Conservation (phyloP, 2,797 vertebrate genomes). For the Microchirus variegatus region DNA sequence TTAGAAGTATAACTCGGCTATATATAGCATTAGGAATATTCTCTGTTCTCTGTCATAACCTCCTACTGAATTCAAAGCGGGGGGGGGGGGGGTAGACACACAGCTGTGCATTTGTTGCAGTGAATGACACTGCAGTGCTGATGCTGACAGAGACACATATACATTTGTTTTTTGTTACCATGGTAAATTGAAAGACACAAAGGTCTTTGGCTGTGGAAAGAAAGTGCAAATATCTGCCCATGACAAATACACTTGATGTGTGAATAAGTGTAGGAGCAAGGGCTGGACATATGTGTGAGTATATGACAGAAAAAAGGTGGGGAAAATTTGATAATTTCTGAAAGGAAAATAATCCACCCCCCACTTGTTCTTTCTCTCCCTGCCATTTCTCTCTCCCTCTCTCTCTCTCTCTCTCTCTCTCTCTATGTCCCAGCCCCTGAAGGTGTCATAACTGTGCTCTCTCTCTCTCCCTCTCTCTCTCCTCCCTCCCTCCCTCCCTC, state of each 20-base stretch:
- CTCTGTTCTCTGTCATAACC: conserved; percentile 9
- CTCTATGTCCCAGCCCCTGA: conserved; percentile 83
- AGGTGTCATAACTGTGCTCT: conserved; percentile 86
- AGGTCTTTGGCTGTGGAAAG: conserved; percentile 59
- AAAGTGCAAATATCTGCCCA: conserved; percentile 49
- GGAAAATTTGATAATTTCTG: conserved; percentile 79
- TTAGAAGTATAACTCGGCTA: conserved; percentile 8
- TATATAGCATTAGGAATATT: conserved; percentile 1
- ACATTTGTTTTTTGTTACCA: conserved; percentile 75
- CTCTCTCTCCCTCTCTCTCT: conserved; percentile 69
- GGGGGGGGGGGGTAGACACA: conserved; percentile 7
- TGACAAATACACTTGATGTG: conserved; percentile 19
- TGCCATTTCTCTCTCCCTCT: conserved; percentile 56
- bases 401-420: conserved; percentile 64
- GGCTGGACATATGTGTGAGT: conserved; percentile 59
- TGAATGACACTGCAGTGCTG: conserved; percentile 42
- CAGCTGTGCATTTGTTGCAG: conserved; percentile 24
- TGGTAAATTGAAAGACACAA: conserved; percentile 72
- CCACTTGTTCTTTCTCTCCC: conserved; percentile 65
- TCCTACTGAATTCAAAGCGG: not conserved
- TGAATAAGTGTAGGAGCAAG: conserved; percentile 46
- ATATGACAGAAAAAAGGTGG: conserved; percentile 66
- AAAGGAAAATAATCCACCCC: conserved; percentile 79
- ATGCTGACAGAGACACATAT: conserved; percentile 47
- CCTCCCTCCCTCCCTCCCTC: conserved; percentile 67